These are phyloP conservation scores for Ahaetulla prasina DNA, from an alignment of 2,113 vertebrate genomes.

Conservation along the genomic window DNA sequence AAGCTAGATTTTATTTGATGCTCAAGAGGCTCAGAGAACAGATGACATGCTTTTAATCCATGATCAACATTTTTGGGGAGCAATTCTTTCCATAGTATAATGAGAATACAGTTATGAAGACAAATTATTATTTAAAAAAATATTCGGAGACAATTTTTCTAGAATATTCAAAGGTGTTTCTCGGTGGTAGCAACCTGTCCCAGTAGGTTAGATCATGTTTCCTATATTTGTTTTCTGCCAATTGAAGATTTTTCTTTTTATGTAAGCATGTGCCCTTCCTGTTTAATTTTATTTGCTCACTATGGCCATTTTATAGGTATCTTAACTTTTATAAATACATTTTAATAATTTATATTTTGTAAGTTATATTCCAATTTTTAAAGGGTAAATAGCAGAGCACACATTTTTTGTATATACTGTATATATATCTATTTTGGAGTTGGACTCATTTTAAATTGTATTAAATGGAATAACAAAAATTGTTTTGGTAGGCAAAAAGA, in stretches of 20 bases:
- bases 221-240: background rate
- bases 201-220: background rate
- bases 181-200: background rate
- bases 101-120: background rate
- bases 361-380: background rate
- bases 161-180: background rate
- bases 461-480: rapidly evolving
- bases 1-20: background rate
- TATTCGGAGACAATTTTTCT: background rate
- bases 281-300: background rate
- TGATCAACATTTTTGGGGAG: background rate
- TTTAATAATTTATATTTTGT: background rate
- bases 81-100: background rate
- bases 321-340: background rate
- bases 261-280: background rate
- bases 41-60: background rate
- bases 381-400: background rate
- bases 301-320: background rate
- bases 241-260: background rate
- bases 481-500: background rate
- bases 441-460: background rate
- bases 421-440: background rate
- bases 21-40: background rate
- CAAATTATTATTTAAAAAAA: background rate
- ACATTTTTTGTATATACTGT: background rate